phyloP scores from a whole-genome alignment of 2,113 vertebrate genomes.

The Apus apus region DNA sequence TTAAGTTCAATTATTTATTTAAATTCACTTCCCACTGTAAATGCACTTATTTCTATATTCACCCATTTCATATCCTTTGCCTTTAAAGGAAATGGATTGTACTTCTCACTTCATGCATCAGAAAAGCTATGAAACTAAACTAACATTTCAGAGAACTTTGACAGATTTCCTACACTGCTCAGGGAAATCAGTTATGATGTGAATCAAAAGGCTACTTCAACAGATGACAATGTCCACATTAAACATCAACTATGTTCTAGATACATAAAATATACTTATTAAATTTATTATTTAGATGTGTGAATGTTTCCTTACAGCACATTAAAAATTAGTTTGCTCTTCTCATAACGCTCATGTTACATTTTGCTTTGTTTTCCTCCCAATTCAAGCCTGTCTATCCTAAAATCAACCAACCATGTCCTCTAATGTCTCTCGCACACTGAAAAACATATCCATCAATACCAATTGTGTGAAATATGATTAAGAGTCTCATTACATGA shows the following conservation, averaged over 20 bases:
- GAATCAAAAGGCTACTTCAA: background rate
- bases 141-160: background rate
- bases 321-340: background rate
- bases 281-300: background rate
- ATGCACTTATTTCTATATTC: background rate
- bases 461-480: constrained; percentile 11
- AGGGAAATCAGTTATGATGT: background rate
- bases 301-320: background rate
- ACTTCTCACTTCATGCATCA: background rate
- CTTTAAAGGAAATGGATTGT: background rate
- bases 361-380: background rate
- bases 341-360: background rate
- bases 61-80: background rate
- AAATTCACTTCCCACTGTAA: background rate
- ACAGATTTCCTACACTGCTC: background rate
- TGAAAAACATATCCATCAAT: constrained; percentile 53
- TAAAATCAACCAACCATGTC: background rate
- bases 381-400: background rate
- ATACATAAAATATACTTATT: background rate
- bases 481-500: constrained; percentile 39
- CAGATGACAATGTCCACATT: background rate
- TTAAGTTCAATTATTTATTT: background rate
- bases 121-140: background rate
- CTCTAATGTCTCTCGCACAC: background rate
- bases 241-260: background rate